These are phyloP conservation scores for Tipula unca DNA, from an alignment of 2,888 invertebrate genomes.

Conservation along the genomic window DNA sequence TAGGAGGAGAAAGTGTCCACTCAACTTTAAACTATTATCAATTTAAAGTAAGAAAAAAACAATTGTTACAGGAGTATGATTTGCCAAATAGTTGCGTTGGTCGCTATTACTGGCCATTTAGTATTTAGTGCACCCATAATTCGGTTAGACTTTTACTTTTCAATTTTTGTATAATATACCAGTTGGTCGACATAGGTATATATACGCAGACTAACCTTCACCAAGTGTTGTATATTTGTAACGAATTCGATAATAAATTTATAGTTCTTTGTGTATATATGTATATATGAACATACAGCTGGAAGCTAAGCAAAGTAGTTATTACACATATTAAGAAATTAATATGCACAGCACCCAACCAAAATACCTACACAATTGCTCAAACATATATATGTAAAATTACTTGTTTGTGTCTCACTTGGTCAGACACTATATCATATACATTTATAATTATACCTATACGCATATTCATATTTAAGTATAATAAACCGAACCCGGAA, in stretches of 20 bases:
- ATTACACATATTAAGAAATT: neutral
- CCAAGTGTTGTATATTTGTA: neutral
- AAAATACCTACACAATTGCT: neutral
- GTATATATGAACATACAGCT: neutral
- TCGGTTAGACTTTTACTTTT: neutral
- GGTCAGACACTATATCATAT: neutral
- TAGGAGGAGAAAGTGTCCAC: neutral
- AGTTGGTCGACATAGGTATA: neutral
- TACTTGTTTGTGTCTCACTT: neutral
- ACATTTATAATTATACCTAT: neutral
- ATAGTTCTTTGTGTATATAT: neutral
- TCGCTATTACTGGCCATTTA: too few species aligned
- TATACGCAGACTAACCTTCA: neutral
- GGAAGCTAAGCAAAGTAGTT: neutral
- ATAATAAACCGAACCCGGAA: neutral
- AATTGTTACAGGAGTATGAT: too few species aligned
- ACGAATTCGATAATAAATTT: neutral
- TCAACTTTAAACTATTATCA: neutral
- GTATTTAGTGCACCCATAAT: too few species aligned
- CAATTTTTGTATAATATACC: neutral
- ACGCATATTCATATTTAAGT: neutral
- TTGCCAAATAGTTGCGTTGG: neutral
- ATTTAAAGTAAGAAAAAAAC: neutral
- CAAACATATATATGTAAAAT: neutral
- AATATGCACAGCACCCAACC: neutral